phyloP scores from a whole-genome alignment of 2,888 invertebrate genomes.

The Seira ritae region DNA sequence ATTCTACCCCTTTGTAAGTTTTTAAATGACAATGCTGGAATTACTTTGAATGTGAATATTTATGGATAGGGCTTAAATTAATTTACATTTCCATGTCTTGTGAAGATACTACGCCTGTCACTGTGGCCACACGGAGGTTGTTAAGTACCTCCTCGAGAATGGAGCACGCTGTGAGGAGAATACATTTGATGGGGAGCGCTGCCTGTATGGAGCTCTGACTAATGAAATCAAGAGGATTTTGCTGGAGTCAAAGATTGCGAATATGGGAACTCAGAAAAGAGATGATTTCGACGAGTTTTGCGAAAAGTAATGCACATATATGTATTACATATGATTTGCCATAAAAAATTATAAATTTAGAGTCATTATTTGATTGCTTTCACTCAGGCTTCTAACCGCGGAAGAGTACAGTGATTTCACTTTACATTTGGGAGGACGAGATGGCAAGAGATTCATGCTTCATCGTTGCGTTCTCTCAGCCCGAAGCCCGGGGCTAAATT shows the following conservation, averaged over 20 bases:
- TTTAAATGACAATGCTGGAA: too few relatives aligned
- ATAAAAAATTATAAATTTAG: neutral
- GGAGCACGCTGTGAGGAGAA: slow-evolving; percentile 78
- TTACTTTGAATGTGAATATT: too few relatives aligned
- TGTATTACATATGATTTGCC: neutral
- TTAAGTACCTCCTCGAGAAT: slow-evolving; percentile 77
- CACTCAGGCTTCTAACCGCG: slow-evolving; percentile 71
- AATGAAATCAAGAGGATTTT: slow-evolving; percentile 77
- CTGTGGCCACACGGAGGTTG: slow-evolving; percentile 78
- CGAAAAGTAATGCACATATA: slow-evolving; percentile 74
- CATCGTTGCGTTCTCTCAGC: slow-evolving; percentile 77
- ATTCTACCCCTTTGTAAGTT: too few relatives aligned
- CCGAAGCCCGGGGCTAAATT: slow-evolving; percentile 76
- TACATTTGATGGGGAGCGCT: slow-evolving; percentile 79
- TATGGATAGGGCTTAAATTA: too few relatives aligned
- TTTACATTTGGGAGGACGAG: slow-evolving; percentile 74
- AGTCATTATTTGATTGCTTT: neutral
- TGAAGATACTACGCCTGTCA: slow-evolving; percentile 78
- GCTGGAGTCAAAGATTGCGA: slow-evolving; percentile 76
- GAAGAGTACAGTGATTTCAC: slow-evolving; percentile 76
- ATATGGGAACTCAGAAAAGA: slow-evolving; percentile 76
- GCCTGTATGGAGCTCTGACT: slow-evolving; percentile 78
- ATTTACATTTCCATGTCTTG: too few relatives aligned
- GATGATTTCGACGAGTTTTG: slow-evolving; percentile 78
- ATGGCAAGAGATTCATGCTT: slow-evolving; percentile 75